These are phyloP conservation scores for Pollenia amentaria DNA, from an alignment of 2,888 invertebrate genomes.

Conservation along the genomic window DNA sequence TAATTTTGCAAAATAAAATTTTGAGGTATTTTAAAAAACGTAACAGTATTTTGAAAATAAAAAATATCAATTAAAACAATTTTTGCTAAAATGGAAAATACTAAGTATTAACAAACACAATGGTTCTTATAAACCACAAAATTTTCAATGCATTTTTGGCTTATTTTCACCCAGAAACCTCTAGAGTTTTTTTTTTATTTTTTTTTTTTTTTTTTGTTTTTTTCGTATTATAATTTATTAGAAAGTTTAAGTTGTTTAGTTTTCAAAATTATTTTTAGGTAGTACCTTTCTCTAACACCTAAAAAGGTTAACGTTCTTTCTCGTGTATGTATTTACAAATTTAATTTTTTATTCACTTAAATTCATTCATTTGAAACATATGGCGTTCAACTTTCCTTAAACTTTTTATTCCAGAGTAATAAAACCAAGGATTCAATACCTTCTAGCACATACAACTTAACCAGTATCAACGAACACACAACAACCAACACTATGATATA, in stretches of 20 bases:
- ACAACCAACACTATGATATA: slow-evolving; percentile 11
- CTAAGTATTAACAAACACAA: too few relatives aligned
- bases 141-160: too few relatives aligned
- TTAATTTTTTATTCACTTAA: slow-evolving; percentile 25
- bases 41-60: too few relatives aligned
- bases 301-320: slow-evolving; percentile 31
- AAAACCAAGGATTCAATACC: not conserved
- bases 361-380: slow-evolving; percentile 52
- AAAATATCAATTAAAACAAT: too few relatives aligned
- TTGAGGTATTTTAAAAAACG: too few relatives aligned
- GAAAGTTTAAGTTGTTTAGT: not conserved
- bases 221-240: slow-evolving; percentile 16
- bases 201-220: not conserved
- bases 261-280: not conserved
- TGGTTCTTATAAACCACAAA: too few relatives aligned
- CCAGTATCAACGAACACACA: slow-evolving; percentile 3
- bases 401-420: not conserved
- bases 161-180: not conserved
- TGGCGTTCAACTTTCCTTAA: slow-evolving; percentile 41
- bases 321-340: slow-evolving; percentile 19
- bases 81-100: too few relatives aligned
- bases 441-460: slow-evolving; percentile 1
- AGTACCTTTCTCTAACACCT: slow-evolving; percentile 5
- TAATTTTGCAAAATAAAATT: too few relatives aligned
- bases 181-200: slow-evolving; percentile 10